Evolutionary conservation across 2,888 invertebrate species (phyloP).

Genomic region (Altica lythri): DNA sequence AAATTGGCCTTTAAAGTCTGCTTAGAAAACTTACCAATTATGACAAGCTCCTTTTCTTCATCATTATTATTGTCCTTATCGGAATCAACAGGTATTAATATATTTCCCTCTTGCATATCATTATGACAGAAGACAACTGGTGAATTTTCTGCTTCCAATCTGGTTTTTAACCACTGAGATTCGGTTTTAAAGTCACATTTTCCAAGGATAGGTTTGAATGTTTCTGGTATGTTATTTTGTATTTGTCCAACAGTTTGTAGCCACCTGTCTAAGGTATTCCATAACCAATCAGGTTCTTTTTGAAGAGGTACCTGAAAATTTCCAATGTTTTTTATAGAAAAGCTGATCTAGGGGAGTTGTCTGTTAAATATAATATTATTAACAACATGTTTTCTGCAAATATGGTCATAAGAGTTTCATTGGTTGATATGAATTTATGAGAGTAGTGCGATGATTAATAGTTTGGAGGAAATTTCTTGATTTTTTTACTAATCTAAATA

Average conservation of each 20-base stretch:
- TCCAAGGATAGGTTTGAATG: conserved; percentile 39
- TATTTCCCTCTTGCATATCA: conserved; percentile 89
- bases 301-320: conserved; percentile 76
- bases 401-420: conserved; percentile 11
- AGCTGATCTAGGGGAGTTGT: not conserved
- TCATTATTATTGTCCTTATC: conserved; percentile 43
- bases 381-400: conserved; percentile 39
- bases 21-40: conserved; percentile 50
- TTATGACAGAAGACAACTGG: conserved; percentile 95
- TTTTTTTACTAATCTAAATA: conserved; percentile 1
- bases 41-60: conserved; percentile 48
- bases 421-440: not conserved
- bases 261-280: conserved; percentile 68
- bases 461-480: conserved; percentile 2
- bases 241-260: conserved; percentile 54
- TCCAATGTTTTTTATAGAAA: not conserved
- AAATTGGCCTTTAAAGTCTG: not conserved
- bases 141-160: conserved; percentile 64
- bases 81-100: conserved; percentile 61
- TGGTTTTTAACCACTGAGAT: conserved; percentile 71
- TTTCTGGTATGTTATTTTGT: conserved; percentile 52
- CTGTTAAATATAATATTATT: conserved; percentile 3
- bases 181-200: conserved; percentile 67
- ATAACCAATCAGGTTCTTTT: conserved; percentile 94
- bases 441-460: not conserved